These are phyloP conservation scores for Rhinoraja longicauda DNA, from an alignment of 2,797 vertebrate genomes.

Conservation along the genomic window DNA sequence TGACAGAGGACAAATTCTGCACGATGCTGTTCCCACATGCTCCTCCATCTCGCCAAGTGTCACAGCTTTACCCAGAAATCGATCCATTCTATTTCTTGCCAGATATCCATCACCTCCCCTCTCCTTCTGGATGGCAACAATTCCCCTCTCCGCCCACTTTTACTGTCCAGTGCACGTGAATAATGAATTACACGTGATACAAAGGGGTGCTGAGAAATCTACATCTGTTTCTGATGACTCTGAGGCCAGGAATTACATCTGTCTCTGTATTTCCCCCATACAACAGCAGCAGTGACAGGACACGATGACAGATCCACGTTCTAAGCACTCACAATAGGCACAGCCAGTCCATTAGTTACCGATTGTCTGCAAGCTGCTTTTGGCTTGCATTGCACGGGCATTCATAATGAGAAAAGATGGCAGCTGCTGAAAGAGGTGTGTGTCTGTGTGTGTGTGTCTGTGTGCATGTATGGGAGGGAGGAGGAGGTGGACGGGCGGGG, in stretches of 20 bases:
- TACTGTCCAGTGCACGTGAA: constrained; percentile 36
- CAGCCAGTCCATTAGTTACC: constrained; percentile 56
- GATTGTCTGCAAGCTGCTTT: constrained; percentile 58
- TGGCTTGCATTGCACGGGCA: constrained; percentile 48
- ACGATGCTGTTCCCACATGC: not conserved
- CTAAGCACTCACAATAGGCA: constrained; percentile 55
- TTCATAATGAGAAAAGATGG: constrained; percentile 67
- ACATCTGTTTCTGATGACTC: constrained; percentile 37
- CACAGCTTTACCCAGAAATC: constrained; percentile 37
- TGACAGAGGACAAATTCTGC: not conserved
- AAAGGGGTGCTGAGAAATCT: constrained; percentile 36
- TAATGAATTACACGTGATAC: constrained; percentile 35
- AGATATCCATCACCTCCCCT: constrained; percentile 32
- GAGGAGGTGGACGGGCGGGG: no score
- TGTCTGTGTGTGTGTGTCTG: constrained; percentile 58
- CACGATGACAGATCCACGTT: constrained; percentile 52
- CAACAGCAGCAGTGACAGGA: constrained; percentile 49
- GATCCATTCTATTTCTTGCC: constrained; percentile 29
- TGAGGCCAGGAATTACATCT: constrained; percentile 40
- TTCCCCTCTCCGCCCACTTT: not conserved
- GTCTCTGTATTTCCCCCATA: constrained; percentile 39
- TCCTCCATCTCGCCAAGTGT: constrained; percentile 11
- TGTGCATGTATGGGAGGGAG: no score
- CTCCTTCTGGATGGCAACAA: not conserved
- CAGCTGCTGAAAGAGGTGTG: constrained; percentile 59